Evolutionary conservation across 2,888 invertebrate genomes (phyloP), one percentile per base, ranked within the genome.

Genomic region (Dicycla oo): DNA sequence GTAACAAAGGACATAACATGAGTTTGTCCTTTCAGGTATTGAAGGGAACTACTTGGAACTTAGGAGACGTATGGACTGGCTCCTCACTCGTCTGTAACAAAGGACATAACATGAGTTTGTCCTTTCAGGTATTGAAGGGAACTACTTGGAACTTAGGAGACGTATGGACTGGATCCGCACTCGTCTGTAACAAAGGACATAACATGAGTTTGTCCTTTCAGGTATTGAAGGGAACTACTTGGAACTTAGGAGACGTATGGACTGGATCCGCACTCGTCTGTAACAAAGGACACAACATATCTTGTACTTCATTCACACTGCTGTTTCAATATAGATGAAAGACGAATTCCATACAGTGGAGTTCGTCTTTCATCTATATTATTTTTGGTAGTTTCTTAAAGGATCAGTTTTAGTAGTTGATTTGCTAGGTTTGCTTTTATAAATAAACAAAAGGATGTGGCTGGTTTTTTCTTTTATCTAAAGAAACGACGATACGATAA

Each of bases 11-110:
- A 60, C 26, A 34, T 63, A 34, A 49, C 51, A 38, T 34, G 60
- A 45, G 30, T 38, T 62, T 77, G 38, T 51, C 70, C 30, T 26
- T 49, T 65, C 63, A 30, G 4, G 34, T 53, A 47, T 65, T 76
- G 38, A 72, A 45, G n/a, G 51, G 23, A 53, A 45, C n/a, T 51
- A 56, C 63, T 63, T 18, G 43, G 53, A 53, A 49, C 51, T 40
- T 18, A 13, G 6, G 40, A 65, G 53, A 64, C 40, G 34, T 45
- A 65, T 13, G 26, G 51, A 58, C 20, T 5, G 15, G 43, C 10
- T 11, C 30, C 38, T 34, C 40, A 34, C 34, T 13, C 43, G 23
- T 69, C 47, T n/a, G 4, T 47, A 49, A 53, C 58, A 71, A 51
- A 64, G 23, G 40, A 60, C 26, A 34, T 63, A 34, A 49, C 51